A percentile compares a stretch with the other conserved stretches of the same genome.
phyloP scores from a whole-genome alignment of 2,113 vertebrate species.

The Sminthopsis crassicaudata region DNA sequence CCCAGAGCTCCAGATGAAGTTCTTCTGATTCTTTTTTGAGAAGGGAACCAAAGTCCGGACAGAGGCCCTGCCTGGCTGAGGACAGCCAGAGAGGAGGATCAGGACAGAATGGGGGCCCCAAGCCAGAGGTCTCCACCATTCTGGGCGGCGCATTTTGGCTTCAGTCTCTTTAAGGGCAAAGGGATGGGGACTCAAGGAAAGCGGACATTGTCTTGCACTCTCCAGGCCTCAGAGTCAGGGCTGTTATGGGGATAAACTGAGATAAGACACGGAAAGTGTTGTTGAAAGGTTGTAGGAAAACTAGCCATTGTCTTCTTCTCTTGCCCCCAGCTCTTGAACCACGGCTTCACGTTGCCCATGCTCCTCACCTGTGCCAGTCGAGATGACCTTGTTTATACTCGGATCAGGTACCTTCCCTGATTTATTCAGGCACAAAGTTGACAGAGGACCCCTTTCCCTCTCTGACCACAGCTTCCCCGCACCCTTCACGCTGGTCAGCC shows the following conservation, averaged over 20 bases:
- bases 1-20: background rate
- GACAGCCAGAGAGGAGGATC: background rate
- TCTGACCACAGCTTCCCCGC: too few relatives aligned
- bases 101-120: too few relatives aligned
- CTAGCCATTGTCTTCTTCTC: background rate
- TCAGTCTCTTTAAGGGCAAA: background rate
- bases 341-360: constrained; percentile 89
- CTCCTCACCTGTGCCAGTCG: constrained; percentile 86
- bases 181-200: background rate
- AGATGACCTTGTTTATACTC: constrained; percentile 90
- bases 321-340: constrained; percentile 83
- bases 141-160: background rate
- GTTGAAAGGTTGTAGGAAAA: background rate
- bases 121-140: background rate
- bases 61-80: background rate
- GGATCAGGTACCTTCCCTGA: constrained; percentile 80
- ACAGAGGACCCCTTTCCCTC: background rate
- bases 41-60: constrained; percentile 14
- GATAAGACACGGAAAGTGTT: background rate
- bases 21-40: background rate
- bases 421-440: background rate
- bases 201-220: background rate
- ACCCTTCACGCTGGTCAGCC: background rate
- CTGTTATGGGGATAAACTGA: background rate
- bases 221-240: background rate